phyloP scores from a whole-genome alignment of 2,888 invertebrate genomes.

The Mantis religiosa region DNA sequence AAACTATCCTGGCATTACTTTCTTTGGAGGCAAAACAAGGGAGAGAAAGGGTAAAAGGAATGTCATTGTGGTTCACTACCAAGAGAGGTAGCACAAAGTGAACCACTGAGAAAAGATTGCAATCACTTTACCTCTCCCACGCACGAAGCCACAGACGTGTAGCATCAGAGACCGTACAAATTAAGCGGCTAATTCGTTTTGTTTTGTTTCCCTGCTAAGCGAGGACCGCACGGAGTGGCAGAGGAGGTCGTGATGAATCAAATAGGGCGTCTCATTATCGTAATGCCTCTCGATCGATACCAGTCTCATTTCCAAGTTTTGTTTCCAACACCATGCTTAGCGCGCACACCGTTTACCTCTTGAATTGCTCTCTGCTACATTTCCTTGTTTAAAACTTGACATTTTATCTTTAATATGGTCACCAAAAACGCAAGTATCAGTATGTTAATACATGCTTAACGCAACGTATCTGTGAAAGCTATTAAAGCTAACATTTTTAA shows the following conservation, averaged over 20 bases:
- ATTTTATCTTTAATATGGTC: no score
- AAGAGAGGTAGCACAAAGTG: not conserved
- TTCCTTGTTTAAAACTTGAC: no score
- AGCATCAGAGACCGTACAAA: not conserved
- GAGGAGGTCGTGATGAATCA: not conserved
- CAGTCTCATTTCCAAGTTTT: not conserved
- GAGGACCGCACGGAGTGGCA: not conserved
- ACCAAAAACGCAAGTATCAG: no score
- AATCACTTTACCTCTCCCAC: not conserved
- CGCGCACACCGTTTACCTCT: not conserved
- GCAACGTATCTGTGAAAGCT: no score
- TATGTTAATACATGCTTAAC: no score
- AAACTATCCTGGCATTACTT: no score
- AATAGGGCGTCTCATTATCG: not conserved
- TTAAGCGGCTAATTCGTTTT: not conserved
- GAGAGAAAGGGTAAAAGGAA: not conserved
- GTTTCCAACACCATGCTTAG: not conserved
- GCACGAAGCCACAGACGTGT: not conserved
- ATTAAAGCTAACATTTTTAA: no score
- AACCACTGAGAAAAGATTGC: not conserved
- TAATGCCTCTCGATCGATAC: not conserved
- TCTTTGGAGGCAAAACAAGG: not conserved
- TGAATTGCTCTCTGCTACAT: no score
- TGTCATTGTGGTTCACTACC: not conserved
- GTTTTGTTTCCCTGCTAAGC: not conserved